These are phyloP conservation scores for Phaonia tiefii DNA, from an alignment of 2,888 invertebrate genomes.

Conservation along the genomic window DNA sequence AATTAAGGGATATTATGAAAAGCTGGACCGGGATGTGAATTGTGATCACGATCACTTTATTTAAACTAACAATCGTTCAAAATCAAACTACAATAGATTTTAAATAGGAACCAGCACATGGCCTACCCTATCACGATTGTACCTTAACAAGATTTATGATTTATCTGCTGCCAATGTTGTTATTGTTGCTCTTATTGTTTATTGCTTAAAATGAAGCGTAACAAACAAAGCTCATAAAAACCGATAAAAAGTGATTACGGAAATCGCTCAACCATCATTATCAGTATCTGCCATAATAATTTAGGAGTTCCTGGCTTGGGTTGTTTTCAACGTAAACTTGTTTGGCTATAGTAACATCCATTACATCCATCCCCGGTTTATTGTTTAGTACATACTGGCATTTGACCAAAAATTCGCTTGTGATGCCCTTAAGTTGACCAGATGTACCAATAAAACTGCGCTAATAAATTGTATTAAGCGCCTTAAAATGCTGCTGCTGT, in stretches of 20 bases:
- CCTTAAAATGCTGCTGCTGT: slow-evolving; percentile 14
- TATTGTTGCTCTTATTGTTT: neutral
- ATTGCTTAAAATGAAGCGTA: neutral
- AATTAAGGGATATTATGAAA: no score
- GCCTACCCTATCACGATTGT: no score
- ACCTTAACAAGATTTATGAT: slow-evolving; percentile 49
- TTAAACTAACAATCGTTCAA: no score
- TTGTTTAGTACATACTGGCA: no score
- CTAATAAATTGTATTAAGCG: slow-evolving; percentile 31
- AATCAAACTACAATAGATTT: no score
- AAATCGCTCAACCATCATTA: slow-evolving; percentile 29
- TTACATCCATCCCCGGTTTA: no score
- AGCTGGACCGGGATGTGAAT: no score
- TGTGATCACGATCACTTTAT: no score
- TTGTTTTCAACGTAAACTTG: neutral
- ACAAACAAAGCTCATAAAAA: slow-evolving; percentile 8
- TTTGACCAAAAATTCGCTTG: slow-evolving; percentile 12
- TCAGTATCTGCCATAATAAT: slow-evolving; percentile 22
- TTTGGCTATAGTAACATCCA: no score
- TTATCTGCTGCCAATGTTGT: slow-evolving; percentile 37
- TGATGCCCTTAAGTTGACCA: slow-evolving; percentile 44
- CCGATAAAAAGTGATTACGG: slow-evolving; percentile 17
- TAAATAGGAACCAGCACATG: no score
- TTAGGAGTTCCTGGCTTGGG: neutral
- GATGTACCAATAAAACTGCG: slow-evolving; percentile 23